These are phyloP conservation scores for Drosophila triauraria DNA, from an alignment of 1,140 invertebrate genomes.

Conservation along the genomic window DNA sequence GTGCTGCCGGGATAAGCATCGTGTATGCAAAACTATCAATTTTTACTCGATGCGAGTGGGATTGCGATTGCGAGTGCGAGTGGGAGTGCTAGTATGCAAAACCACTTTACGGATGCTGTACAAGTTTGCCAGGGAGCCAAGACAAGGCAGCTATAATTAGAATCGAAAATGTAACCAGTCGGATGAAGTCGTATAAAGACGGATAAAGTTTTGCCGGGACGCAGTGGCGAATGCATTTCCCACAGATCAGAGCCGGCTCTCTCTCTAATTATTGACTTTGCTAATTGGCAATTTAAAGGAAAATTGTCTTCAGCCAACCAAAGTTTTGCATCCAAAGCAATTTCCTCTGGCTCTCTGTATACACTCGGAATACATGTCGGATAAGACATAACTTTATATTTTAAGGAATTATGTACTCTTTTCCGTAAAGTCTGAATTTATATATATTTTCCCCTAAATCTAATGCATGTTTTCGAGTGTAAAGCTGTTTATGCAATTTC, in stretches of 20 bases:
- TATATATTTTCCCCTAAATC: too few species aligned
- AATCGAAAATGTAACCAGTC: constrained; percentile 48
- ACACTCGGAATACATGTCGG: not conserved
- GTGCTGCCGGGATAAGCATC: constrained; percentile 27
- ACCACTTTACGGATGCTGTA: constrained; percentile 24
- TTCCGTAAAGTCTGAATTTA: too few species aligned
- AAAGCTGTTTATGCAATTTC: constrained; percentile 21
- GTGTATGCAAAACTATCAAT: constrained; percentile 52
- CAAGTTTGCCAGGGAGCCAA: constrained; percentile 29
- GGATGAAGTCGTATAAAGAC: constrained; percentile 30
- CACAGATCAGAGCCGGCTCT: constrained; percentile 30
- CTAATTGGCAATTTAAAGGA: constrained; percentile 64
- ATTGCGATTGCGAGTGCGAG: constrained; percentile 5
- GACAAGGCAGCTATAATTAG: constrained; percentile 45
- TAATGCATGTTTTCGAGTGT: not conserved
- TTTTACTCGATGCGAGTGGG: constrained; percentile 32
- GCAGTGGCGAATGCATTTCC: constrained; percentile 20
- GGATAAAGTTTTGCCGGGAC: constrained; percentile 20
- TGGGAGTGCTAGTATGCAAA: constrained; percentile 34
- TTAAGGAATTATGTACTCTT: not conserved
- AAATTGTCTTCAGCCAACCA: constrained; percentile 54
- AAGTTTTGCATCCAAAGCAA: constrained; percentile 56
- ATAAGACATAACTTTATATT: not conserved
- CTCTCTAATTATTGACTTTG: constrained; percentile 60
- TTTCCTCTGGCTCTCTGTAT: constrained; percentile 33